Evolutionary conservation across 2,888 invertebrate species (phyloP).

Genomic region (Eristalinus aeneus): DNA sequence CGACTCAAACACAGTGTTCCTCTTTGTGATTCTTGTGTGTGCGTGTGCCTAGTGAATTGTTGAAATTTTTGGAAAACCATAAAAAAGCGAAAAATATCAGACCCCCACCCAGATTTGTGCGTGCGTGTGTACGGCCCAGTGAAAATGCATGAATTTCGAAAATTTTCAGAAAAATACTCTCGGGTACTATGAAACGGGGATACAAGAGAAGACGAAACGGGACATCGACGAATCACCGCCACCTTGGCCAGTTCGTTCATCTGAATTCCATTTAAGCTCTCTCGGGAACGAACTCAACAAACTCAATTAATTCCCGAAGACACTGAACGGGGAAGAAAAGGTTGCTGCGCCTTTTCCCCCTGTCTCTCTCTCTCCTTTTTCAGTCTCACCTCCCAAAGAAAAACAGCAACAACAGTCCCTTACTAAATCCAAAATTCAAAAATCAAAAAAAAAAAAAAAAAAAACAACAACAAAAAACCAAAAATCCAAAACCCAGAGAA

Average conservation of each 20-base stretch:
- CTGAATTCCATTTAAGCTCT: constrained; percentile 5
- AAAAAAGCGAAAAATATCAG: not conserved
- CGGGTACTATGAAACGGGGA: constrained; percentile 76
- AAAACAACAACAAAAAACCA: constrained; percentile 44
- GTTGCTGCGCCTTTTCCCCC: not conserved
- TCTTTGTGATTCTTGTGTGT: not conserved
- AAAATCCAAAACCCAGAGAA: constrained; percentile 40
- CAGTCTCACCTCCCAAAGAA: not conserved
- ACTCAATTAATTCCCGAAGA: not conserved
- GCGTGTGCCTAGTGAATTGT: not conserved
- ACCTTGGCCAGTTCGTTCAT: constrained; percentile 74
- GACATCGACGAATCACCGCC: constrained; percentile 74
- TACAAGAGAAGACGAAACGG: constrained; percentile 78
- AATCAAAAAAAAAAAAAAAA: constrained; percentile 47
- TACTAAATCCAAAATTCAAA: not conserved
- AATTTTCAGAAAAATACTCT: constrained; percentile 54
- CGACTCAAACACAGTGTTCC: not conserved
- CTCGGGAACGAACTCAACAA: constrained; percentile 24
- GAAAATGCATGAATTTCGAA: constrained; percentile 44
- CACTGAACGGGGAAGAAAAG: not conserved
- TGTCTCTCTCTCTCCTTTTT: not conserved
- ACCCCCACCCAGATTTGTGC: not conserved
- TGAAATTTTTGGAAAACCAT: not conserved
- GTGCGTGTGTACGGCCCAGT: not conserved
- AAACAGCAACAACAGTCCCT: not conserved